Percentiles rank a stretch among this genome's conserved stretches.
Evolutionary conservation across 2,888 invertebrate genomes (phyloP).

Genomic region (Eubasilissa splendida): DNA sequence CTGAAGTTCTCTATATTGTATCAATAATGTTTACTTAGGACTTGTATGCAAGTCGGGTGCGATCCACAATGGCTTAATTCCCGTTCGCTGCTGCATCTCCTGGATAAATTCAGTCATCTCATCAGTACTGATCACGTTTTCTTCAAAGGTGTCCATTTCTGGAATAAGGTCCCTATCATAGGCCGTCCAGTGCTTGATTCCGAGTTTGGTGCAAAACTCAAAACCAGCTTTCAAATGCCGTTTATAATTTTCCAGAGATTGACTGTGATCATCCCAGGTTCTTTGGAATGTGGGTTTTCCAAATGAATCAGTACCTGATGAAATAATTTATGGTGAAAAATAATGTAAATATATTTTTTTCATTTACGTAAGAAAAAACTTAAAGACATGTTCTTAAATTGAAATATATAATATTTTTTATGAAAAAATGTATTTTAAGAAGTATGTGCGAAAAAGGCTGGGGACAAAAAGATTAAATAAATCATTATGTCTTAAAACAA

Average conservation of each 20-base stretch:
- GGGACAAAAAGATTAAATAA: no score
- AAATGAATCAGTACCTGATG: constrained; percentile 66
- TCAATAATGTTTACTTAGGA: constrained; percentile 66
- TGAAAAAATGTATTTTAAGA: no score
- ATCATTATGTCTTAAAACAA: no score
- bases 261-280: constrained; percentile 75
- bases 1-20: no score
- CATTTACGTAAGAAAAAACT: not conserved
- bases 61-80: constrained; percentile 76
- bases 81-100: constrained; percentile 72
- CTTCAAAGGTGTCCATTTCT: constrained; percentile 71
- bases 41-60: constrained; percentile 77
- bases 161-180: constrained; percentile 77
- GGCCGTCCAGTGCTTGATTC: constrained; percentile 77
- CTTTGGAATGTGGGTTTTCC: constrained; percentile 66
- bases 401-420: no score
- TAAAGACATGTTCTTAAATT: not conserved
- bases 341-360: not conserved
- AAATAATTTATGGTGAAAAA: not conserved
- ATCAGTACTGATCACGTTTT: constrained; percentile 73
- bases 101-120: constrained; percentile 73
- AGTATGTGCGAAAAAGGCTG: no score
- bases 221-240: constrained; percentile 74
- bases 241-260: constrained; percentile 74
- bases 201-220: constrained; percentile 76